These are phyloP conservation scores for Smithornis capensis DNA, from an alignment of 2,113 vertebrate genomes.

Conservation along the genomic window DNA sequence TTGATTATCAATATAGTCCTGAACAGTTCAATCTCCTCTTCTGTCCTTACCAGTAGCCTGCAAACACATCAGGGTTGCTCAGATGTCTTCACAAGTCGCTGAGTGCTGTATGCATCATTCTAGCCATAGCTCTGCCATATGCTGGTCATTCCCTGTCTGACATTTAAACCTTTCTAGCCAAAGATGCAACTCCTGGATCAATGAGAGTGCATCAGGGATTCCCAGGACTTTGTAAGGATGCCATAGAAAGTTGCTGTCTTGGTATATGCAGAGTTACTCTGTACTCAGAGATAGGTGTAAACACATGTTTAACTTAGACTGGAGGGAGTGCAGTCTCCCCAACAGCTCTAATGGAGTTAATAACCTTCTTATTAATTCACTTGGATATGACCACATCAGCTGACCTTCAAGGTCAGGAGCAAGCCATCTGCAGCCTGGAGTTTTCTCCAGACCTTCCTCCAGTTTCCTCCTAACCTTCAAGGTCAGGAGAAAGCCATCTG, in stretches of 20 bases:
- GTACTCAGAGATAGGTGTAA: background rate
- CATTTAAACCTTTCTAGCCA: background rate
- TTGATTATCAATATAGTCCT: background rate
- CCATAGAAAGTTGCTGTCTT: background rate
- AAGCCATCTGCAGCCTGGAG: background rate
- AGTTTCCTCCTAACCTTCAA: conserved; percentile 1
- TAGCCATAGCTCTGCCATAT: background rate
- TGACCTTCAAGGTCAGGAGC: conserved; percentile 3
- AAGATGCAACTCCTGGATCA: background rate
- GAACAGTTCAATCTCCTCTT: background rate
- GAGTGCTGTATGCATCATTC: background rate
- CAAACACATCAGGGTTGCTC: background rate
- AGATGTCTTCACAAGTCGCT: background rate
- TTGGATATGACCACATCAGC: background rate
- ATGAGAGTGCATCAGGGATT: background rate
- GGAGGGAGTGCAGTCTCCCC: background rate
- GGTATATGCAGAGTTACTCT: background rate
- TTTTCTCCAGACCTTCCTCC: no score
- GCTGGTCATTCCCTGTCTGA: background rate
- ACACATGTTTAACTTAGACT: background rate
- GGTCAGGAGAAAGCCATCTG: background rate
- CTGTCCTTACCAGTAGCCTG: background rate
- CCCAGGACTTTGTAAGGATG: background rate
- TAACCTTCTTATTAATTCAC: background rate
- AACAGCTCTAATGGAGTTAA: background rate